Evolutionary conservation across 2,113 vertebrate genomes (phyloP).

Genomic region (Pangasianodon hypophthalmus): DNA sequence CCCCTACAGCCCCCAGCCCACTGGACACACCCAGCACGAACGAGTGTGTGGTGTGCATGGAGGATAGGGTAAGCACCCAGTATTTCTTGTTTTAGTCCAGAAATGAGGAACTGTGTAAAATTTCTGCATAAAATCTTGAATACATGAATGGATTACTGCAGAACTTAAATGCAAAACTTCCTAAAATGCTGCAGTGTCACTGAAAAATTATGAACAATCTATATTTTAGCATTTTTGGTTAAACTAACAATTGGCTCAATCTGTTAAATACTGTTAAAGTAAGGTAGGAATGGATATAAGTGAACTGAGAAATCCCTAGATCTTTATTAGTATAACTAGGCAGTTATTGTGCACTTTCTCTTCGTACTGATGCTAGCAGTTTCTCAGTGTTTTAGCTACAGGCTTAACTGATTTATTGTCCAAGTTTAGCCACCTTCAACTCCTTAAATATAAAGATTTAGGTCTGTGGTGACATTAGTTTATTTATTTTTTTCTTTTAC

Average conservation of each 20-base stretch:
- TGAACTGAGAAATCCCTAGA: not conserved
- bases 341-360: not conserved
- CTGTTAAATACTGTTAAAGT: not conserved
- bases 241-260: not conserved
- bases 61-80: slow-evolving; percentile 78
- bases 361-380: not conserved
- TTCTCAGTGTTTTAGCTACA: not conserved
- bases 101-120: not conserved
- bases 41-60: slow-evolving; percentile 94
- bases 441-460: no score
- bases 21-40: slow-evolving; percentile 69
- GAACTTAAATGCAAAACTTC: not conserved
- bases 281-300: not conserved
- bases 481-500: no score
- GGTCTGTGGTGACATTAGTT: no score
- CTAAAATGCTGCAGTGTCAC: not conserved
- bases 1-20: slow-evolving; percentile 67
- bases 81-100: not conserved
- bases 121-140: not conserved
- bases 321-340: not conserved
- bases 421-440: no score
- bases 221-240: not conserved
- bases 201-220: not conserved
- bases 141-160: not conserved
- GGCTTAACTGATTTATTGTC: not conserved